A percentile compares a stretch with the other conserved stretches of the same genome.
These are phyloP conservation scores for Amphipoea oculea DNA, from an alignment of 2,888 invertebrate species.

Conservation along the genomic window DNA sequence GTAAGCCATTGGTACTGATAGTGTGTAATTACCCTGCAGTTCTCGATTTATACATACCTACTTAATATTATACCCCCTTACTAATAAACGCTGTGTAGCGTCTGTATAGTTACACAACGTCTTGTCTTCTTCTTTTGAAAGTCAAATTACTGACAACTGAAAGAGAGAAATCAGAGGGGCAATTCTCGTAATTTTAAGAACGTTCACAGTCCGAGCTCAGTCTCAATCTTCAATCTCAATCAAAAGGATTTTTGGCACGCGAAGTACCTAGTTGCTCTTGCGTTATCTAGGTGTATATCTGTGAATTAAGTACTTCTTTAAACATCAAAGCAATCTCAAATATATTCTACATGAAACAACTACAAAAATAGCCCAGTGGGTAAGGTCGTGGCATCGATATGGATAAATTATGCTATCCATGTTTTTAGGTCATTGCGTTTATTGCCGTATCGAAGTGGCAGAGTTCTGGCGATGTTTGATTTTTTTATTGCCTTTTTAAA, in stretches of 20 bases:
- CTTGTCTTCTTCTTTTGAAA: too few species aligned
- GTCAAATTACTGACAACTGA: too few species aligned
- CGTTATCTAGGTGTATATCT: too few species aligned
- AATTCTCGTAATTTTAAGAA: too few species aligned
- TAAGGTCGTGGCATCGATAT: constrained; percentile 19
- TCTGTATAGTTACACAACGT: too few species aligned
- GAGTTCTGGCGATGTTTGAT: background rate
- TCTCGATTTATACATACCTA: background rate
- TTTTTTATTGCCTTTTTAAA: background rate
- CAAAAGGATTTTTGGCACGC: too few species aligned
- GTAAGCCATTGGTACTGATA: too few species aligned
- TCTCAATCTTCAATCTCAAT: too few species aligned
- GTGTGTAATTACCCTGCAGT: background rate
- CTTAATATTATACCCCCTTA: background rate
- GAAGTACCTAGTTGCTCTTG: too few species aligned
- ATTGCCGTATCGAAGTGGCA: constrained; percentile 26
- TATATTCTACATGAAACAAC: background rate
- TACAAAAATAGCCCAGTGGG: constrained; percentile 15
- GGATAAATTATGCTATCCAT: constrained; percentile 6
- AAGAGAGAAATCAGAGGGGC: too few species aligned
- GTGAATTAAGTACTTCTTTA: background rate
- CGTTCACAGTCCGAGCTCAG: too few species aligned
- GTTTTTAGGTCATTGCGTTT: constrained; percentile 39
- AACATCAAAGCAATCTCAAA: background rate
- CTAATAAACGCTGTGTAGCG: too few species aligned